These are phyloP conservation scores for Pseudorhombus dupliciocellatus DNA, from an alignment of 2,113 vertebrate species.

Conservation along the genomic window DNA sequence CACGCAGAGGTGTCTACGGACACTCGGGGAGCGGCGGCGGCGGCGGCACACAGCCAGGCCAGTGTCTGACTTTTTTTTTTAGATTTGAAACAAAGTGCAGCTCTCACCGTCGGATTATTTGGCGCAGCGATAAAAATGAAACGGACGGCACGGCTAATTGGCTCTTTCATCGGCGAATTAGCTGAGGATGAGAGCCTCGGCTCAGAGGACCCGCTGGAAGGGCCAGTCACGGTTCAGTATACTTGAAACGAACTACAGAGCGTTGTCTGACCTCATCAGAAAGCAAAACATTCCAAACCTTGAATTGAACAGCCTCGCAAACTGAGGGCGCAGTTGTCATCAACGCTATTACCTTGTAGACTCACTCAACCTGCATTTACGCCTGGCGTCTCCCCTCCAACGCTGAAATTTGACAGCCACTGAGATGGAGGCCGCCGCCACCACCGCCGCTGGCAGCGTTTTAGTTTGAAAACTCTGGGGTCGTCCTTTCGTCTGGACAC, in stretches of 20 bases:
- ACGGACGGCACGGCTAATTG: conserved; percentile 16
- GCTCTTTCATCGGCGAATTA: conserved; percentile 11
- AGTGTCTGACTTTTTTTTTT: conserved; percentile 5
- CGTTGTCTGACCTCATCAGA: neutral
- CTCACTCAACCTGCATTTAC: neutral
- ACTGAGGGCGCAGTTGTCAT: neutral
- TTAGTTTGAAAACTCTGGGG: neutral
- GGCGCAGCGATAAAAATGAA: neutral
- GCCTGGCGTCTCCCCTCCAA: neutral
- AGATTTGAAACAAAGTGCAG: conserved; percentile 16
- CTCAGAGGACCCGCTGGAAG: neutral
- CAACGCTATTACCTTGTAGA: neutral
- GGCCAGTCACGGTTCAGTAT: neutral
- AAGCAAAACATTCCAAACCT: neutral
- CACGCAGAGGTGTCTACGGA: conserved; percentile 44
- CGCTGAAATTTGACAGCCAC: neutral
- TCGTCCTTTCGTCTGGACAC: neutral
- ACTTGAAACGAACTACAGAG: neutral
- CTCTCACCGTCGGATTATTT: neutral
- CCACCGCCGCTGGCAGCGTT: neutral
- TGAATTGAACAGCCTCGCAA: neutral
- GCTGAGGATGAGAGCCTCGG: neutral
- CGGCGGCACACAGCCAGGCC: neutral
- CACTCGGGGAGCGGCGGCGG: neutral
- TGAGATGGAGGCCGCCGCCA: neutral